phyloP scores from a whole-genome alignment of 1,140 invertebrate genomes.

The Drosophila lini region DNA sequence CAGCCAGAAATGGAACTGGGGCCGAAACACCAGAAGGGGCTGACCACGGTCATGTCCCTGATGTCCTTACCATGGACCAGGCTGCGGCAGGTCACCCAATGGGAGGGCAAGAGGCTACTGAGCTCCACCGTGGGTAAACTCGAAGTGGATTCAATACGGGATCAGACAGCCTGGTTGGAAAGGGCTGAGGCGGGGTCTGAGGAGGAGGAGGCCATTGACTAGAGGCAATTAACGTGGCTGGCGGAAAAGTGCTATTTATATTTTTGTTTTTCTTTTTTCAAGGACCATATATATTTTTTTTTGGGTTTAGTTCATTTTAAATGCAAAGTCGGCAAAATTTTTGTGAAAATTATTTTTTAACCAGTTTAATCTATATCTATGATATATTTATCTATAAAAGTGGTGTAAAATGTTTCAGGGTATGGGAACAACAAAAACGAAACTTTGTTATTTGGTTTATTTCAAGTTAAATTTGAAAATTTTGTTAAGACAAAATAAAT shows the following conservation, averaged over 20 bases:
- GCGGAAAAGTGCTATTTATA: not conserved
- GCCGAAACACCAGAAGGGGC: not conserved
- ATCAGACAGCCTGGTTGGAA: not conserved
- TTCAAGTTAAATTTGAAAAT: not conserved
- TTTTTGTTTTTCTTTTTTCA: not conserved
- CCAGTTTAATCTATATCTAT: not conserved
- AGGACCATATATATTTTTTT: not conserved
- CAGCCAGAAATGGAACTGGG: not conserved
- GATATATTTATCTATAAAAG: not conserved
- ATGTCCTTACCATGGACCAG: conserved; percentile 44
- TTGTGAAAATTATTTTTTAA: not conserved
- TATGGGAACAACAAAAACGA: not conserved
- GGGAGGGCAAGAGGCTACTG: not conserved
- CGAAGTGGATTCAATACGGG: not conserved
- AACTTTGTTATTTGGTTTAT: too few species aligned
- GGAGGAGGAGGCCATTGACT: conserved; percentile 15
- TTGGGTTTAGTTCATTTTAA: not conserved
- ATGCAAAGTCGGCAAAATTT: not conserved
- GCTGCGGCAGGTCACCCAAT: conserved; percentile 4
- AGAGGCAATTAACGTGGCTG: not conserved
- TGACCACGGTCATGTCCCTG: conserved; percentile 44
- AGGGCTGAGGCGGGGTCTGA: conserved; percentile 3
- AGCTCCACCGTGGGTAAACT: not conserved
- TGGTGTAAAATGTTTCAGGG: not conserved
- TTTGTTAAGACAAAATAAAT: not conserved